These are phyloP conservation scores for Choloepus hoffmanni DNA, from an alignment of 2,113 vertebrate species.

Conservation along the genomic window DNA sequence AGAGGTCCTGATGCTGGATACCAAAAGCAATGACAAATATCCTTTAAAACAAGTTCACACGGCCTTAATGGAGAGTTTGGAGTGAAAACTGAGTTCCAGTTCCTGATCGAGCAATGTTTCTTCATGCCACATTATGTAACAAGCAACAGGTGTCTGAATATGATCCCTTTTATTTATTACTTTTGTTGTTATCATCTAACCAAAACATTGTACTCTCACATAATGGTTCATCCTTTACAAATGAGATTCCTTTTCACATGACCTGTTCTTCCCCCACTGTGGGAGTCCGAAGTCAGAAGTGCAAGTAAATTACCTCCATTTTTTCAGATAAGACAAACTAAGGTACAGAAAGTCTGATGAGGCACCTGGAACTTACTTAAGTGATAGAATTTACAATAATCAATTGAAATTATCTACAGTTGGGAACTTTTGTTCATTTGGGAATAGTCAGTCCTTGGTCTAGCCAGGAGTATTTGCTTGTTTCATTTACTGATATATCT, in stretches of 20 bases:
- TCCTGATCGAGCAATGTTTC: accelerated
- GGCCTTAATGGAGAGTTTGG: too few species aligned
- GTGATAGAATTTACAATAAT: neutral
- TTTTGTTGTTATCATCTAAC: neutral
- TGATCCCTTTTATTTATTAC: too few species aligned
- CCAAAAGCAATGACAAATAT: accelerated
- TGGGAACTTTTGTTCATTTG: neutral
- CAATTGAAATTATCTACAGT: neutral
- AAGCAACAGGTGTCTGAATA: neutral
- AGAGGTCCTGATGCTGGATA: neutral
- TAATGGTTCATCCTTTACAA: neutral
- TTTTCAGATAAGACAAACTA: neutral
- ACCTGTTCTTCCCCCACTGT: neutral
- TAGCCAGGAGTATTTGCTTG: neutral
- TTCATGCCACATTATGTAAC: accelerated
- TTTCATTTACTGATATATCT: neutral
- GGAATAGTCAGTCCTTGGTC: too few species aligned
- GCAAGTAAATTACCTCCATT: neutral
- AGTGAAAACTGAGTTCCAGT: neutral
- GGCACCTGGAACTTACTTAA: neutral
- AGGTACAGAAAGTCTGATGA: too few species aligned
- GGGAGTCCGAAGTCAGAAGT: neutral
- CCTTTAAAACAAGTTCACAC: too few species aligned
- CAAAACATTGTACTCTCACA: neutral
- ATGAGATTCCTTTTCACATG: neutral